These are phyloP conservation scores for Bombus breviceps DNA, from an alignment of 1,140 invertebrate species.

Conservation along the genomic window DNA sequence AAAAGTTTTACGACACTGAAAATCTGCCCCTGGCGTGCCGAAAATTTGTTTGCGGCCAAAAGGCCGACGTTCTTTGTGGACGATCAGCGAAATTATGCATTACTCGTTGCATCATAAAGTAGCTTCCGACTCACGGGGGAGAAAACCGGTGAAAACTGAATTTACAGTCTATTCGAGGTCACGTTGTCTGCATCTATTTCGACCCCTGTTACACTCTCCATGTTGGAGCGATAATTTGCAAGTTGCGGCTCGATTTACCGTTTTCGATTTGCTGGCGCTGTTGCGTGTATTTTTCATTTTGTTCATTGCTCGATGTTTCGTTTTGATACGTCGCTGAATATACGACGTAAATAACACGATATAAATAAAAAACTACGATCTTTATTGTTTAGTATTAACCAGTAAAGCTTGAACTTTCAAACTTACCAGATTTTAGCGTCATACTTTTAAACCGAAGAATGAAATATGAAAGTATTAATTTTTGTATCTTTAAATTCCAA, in stretches of 20 bases:
- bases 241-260: slow-evolving; percentile 17
- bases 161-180: slow-evolving; percentile 31
- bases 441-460: too few species aligned
- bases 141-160: slow-evolving; percentile 21
- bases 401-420: too few species aligned
- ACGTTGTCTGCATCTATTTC: background rate
- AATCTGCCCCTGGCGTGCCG: slow-evolving; percentile 21
- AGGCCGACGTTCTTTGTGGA: slow-evolving; percentile 43
- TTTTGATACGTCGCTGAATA: background rate
- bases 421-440: too few species aligned
- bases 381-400: too few species aligned
- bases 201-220: background rate
- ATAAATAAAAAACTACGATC: too few species aligned
- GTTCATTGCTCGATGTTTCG: background rate
- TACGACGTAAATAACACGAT: background rate
- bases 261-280: background rate
- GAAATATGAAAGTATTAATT: too few species aligned
- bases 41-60: slow-evolving; percentile 43
- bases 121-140: slow-evolving; percentile 26
- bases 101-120: slow-evolving; percentile 51
- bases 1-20: slow-evolving; percentile 29
- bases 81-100: slow-evolving; percentile 54
- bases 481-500: too few species aligned
- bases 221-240: slow-evolving; percentile 30
- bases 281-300: slow-evolving; percentile 11